These are phyloP conservation scores for Leptopilina syphax DNA, from an alignment of 2,888 invertebrate species.

Conservation along the genomic window DNA sequence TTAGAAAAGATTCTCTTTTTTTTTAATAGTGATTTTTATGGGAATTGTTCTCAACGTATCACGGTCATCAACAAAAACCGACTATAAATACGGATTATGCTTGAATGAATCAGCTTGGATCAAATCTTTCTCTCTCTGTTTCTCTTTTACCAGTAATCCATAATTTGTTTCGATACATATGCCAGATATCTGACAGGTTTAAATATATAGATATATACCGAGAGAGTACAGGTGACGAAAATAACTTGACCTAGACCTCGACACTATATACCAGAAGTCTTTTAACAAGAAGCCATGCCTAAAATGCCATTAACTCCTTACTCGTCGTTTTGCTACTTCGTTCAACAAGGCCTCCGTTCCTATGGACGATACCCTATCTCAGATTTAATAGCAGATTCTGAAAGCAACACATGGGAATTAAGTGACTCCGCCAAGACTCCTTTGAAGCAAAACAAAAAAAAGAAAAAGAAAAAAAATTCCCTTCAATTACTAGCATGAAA, in stretches of 20 bases:
- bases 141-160: slow-evolving; percentile 21
- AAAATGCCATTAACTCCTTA: slow-evolving; percentile 37
- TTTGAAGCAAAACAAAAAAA: neutral
- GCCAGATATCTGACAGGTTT: slow-evolving; percentile 40
- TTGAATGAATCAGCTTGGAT: slow-evolving; percentile 35
- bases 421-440: neutral
- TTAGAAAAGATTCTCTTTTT: neutral
- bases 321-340: slow-evolving; percentile 25
- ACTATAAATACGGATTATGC: slow-evolving; percentile 36
- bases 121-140: neutral
- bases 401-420: neutral
- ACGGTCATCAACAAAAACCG: slow-evolving; percentile 33
- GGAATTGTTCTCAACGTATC: neutral
- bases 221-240: slow-evolving; percentile 33
- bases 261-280: slow-evolving; percentile 16
- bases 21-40: neutral
- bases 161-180: slow-evolving; percentile 40
- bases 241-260: slow-evolving; percentile 39
- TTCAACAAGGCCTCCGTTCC: neutral
- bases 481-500: neutral
- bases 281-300: slow-evolving; percentile 28
- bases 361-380: slow-evolving; percentile 6
- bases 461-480: neutral
- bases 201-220: neutral
- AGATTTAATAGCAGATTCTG: slow-evolving; percentile 22